phyloP scores from a whole-genome alignment of 2,113 vertebrate species.

The Neodon shergylaensis region DNA sequence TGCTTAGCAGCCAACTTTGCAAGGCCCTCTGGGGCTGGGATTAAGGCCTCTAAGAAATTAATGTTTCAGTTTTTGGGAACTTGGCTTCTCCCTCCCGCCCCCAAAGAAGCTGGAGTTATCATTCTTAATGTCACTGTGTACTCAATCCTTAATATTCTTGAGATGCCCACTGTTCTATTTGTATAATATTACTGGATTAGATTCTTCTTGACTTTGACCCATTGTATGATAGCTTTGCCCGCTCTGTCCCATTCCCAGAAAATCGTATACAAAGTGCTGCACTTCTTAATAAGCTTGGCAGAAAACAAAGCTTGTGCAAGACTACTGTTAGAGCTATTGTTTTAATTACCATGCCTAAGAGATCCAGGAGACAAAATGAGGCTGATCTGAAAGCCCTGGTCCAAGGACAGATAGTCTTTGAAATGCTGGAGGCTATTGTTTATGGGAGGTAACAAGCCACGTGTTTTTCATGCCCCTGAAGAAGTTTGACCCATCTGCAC shows the following conservation, averaged over 20 bases:
- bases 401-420: not conserved
- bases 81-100: too few species aligned
- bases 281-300: not conserved
- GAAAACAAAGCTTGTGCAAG: not conserved
- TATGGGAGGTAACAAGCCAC: not conserved
- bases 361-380: not conserved
- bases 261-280: not conserved
- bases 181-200: not conserved
- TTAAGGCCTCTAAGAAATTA: not conserved
- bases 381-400: not conserved
- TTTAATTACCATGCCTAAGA: not conserved
- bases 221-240: not conserved
- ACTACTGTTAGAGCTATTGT: not conserved
- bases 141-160: not conserved
- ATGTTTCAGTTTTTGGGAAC: not conserved
- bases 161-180: not conserved
- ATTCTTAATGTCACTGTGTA: too few species aligned
- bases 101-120: not conserved
- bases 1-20: not conserved
- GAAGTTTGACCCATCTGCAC: not conserved
- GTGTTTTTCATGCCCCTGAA: not conserved
- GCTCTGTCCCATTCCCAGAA: not conserved
- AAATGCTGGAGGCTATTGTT: not conserved
- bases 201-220: not conserved
- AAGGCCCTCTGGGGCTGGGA: not conserved